Base-by-base conservation (phyloP, 2,113 vertebrate species). In the Aix galericulata region DNA sequence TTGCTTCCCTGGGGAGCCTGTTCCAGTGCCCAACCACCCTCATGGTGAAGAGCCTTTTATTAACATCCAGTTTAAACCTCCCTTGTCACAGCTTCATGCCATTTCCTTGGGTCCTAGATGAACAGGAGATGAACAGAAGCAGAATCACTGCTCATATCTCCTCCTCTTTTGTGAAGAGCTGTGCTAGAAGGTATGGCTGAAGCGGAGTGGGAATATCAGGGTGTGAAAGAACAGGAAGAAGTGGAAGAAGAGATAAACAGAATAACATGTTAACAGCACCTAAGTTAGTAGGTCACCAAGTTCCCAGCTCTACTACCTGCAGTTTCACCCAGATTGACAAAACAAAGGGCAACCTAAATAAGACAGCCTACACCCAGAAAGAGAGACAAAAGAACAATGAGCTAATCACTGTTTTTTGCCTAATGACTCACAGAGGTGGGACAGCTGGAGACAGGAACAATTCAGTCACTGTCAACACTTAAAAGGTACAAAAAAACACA, bases 351-450 rank as follows among this genome's bases (percentile, higher is more conserved):
- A 93, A 79, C 8, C 32, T 64, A 79, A 94, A 69, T 62, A 69
- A 40, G 82, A 50, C 50, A 82, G 32, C 50, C 88, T 76, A 50
- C 88, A 71, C 63, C 59, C 82, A 83, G 62, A 84, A 44, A 81
- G 68, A 80, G 34, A 85, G 31, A 90, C 72, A 78, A 86, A 95
- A 88, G 76, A 82, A 58, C 59, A 77, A 34, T n/a, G 53, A 82
- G 7, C 72, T 91, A 80, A 71, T 71, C 68, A 63, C 55, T 46
- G 44, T 0, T 88, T 94, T 94, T 94, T 67, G 11, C 9, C 17
- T 55, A 42, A 34, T 92, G 79, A 86, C 36, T 93, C 82, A 86
- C 36, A 63, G 56, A 90, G 80, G 60, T 83, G 83, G 46, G 73
- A 93, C 76, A 77, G 44, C 20, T 11, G 69, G 63, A 89, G 78